Evolutionary conservation across 2,113 vertebrate genomes (phyloP), one percentile per base, ranked within the genome.

Genomic region (Hemiprocne comata): DNA sequence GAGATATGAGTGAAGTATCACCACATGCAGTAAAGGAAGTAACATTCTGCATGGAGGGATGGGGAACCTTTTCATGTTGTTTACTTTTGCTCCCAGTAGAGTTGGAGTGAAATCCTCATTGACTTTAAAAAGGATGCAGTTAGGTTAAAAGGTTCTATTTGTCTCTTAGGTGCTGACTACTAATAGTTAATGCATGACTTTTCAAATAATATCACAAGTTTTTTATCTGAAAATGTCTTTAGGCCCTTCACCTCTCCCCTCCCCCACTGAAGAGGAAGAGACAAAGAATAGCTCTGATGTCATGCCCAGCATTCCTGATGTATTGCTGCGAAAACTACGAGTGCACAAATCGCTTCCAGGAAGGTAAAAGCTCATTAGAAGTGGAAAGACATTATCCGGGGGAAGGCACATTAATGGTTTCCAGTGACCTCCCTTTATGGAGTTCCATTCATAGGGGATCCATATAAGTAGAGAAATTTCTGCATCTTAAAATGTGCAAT

Each of bases 221-320:
- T 79, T 58, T 76, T 88, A 61, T 76, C 38, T 91, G 25, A 36
- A 85, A 57, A 94, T 87, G 19, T 89, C 92, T 74, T 75, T 93
- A 99, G 99, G 98, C 58, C 76, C 96, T 64, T 97, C 97, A 89
- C 97, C 98, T 51, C 97, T 97, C 26, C 92, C 96, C 11, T 96
- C 96, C 48, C 89, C 96, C 46, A 95, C 89, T 80, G 98, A 96
- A 54, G 98, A 98, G 33, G 98, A 98, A 87, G 99, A 99, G 51
- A n/a, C 92, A 9, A 99, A 98, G 94, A 98, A 92, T 77, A 98
- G 98, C 81, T 97, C 98, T 24, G 99, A 99, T 18, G 98, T 99
- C 84, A 99, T 99, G 98, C 99, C 99, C 60, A 99, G 98, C 97
- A 99, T 99, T 97, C 98, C 99, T 65, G 99, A 99, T 25, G 82